Conservation (phyloP, 2,797 vertebrate species). For the Distichodus sexfasciatus region DNA sequence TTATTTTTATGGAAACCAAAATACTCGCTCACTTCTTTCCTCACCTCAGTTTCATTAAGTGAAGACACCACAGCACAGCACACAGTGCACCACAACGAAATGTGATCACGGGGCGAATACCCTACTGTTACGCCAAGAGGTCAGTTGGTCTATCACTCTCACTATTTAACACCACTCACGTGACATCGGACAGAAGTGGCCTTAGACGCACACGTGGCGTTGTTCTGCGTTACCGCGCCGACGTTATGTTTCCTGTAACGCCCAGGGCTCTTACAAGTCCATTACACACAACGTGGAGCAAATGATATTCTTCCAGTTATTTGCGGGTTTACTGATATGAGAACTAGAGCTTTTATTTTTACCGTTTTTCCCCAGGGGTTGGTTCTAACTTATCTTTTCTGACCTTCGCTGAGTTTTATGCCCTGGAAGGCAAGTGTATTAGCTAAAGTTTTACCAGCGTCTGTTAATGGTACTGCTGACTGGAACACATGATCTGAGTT, state of each 20-base stretch:
- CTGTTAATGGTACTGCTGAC: slow-evolving; percentile 19
- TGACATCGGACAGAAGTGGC: no score
- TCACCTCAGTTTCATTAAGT: not conserved
- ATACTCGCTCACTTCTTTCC: not conserved
- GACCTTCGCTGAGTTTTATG: slow-evolving; percentile 63
- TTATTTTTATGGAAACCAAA: not conserved
- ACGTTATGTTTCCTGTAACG: slow-evolving; percentile 61
- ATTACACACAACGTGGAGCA: slow-evolving; percentile 76
- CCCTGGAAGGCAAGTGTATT: slow-evolving; percentile 41
- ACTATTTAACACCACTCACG: no score
- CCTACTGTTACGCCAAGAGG: no score
- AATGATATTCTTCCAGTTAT: slow-evolving; percentile 68
- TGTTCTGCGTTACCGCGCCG: slow-evolving; percentile 47
- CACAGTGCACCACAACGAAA: no score
- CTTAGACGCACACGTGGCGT: slow-evolving; percentile 51
- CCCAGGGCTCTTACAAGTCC: slow-evolving; percentile 69
- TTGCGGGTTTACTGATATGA: slow-evolving; percentile 63
- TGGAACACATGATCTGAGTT: slow-evolving; percentile 28
- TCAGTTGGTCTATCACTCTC: no score
- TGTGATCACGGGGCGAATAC: no score
- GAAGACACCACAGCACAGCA: no score
- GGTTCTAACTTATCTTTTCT: slow-evolving; percentile 57
- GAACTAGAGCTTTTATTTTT: slow-evolving; percentile 53
- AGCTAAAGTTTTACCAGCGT: slow-evolving; percentile 50
- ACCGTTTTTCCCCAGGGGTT: slow-evolving; percentile 43